Base-by-base conservation (phyloP, 92 coral and sea anemone species). In the Chrysogorgia sp. region DNA sequence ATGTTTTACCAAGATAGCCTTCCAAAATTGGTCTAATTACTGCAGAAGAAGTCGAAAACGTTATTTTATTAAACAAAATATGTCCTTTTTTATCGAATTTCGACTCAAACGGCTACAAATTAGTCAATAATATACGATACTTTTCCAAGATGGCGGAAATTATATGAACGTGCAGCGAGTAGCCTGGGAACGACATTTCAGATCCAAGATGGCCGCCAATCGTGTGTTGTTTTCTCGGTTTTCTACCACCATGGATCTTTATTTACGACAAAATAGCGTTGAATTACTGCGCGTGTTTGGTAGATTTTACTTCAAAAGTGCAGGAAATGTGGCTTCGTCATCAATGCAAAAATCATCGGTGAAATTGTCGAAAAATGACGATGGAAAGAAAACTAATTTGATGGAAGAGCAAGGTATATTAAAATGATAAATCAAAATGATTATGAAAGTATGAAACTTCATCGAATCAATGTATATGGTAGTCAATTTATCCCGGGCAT, bases 291-390 rank as follows among this genome's bases (percentile, higher is more conserved):
- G 28, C 23, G 30, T 79, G 41, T 75, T 79, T 2, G 53, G 84
- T 80, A 83, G 96, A 49, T 37, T 64, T 25, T 88, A 88, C 80
- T 92, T 82, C 63, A 79, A 88, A 9, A 82, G 74, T 77, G 96
- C 82, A 15, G 92, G 89, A 20, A 91, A 90, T 63, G 71, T 92
- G 20, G 97, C 97, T 25, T 67, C 97, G 6, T 29, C 29, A 29
- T 29, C 23, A 7, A 7, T 57, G 63, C 63, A 57, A 29, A 57
- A 23, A 3, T 23, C 29, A 10, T 57, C 63, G 32, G 29, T 3
- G 32, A 23, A 57, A 29, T 29, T 7, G 34, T 31, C 63, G 31
- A 19, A 63, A 67, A 47, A 85, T 92, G 96, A 92, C 85, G 97
- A 82, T 71, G 57, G 63, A 81, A 67, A 74, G 40, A 52, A 74